phyloP scores from a whole-genome alignment of 2,797 vertebrate genomes.

The Micrastur ruficollis region DNA sequence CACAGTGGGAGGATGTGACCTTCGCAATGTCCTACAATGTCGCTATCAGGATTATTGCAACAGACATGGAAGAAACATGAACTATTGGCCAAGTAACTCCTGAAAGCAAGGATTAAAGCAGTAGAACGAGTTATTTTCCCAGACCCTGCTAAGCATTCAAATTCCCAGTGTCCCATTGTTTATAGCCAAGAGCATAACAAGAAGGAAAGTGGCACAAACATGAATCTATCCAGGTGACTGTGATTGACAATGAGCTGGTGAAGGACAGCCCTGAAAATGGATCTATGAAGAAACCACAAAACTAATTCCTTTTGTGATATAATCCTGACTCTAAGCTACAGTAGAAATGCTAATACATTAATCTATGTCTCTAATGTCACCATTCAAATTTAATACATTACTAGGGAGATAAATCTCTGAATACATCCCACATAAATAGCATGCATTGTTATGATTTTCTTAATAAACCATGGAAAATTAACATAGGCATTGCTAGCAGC shows the following conservation, averaged over 20 bases:
- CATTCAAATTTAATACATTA: constrained; percentile 67
- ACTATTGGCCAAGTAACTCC: neutral
- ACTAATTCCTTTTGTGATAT: constrained; percentile 67
- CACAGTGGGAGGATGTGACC: neutral
- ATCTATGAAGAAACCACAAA: constrained; percentile 44
- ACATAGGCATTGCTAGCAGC: constrained; percentile 20
- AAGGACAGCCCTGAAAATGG: constrained; percentile 52
- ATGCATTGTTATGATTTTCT: constrained; percentile 54
- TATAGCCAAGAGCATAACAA: neutral
- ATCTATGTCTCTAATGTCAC: constrained; percentile 64
- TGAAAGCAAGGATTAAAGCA: neutral
- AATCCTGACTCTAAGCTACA: constrained; percentile 61
- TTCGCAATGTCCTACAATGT: neutral
- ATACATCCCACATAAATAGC: constrained; percentile 49
- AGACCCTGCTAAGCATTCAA: neutral
- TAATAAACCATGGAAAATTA: constrained; percentile 73
- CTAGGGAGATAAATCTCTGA: constrained; percentile 70
- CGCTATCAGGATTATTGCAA: neutral
- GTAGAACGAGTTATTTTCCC: constrained; percentile 3
- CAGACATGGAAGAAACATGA: neutral
- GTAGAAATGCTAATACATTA: constrained; percentile 55
- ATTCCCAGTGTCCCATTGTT: neutral
- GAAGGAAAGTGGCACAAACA: neutral
- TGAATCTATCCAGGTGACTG: neutral
- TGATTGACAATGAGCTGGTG: constrained; percentile 37